Percentiles rank a stretch among this genome's conserved stretches.
These are phyloP conservation scores for Diaphora mendica DNA, from an alignment of 2,888 invertebrate genomes.

Conservation along the genomic window DNA sequence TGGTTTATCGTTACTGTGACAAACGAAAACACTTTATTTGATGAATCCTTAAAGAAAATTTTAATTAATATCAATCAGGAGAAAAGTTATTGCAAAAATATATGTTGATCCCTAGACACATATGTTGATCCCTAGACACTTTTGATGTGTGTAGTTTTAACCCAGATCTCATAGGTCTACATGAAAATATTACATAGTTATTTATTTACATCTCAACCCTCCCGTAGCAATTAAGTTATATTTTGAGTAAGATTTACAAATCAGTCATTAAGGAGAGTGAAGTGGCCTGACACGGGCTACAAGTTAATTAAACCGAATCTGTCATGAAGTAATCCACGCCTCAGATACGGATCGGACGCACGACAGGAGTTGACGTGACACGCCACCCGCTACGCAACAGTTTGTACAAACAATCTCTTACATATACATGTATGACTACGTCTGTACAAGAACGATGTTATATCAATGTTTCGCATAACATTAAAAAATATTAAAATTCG, in stretches of 20 bases:
- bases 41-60: no score
- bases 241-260: constrained; percentile 25
- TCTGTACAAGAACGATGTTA: neutral
- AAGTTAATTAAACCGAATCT: constrained; percentile 73
- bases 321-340: constrained; percentile 60
- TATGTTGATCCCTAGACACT: no score
- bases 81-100: no score
- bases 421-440: neutral
- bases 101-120: no score
- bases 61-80: no score
- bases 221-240: constrained; percentile 7
- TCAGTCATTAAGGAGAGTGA: constrained; percentile 17
- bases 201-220: neutral
- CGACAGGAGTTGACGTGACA: constrained; percentile 1
- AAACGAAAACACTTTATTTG: no score
- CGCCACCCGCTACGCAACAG: neutral
- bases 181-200: neutral
- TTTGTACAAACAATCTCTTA: neutral
- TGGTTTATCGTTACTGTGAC: no score
- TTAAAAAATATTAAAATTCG: neutral
- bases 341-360: constrained; percentile 21
- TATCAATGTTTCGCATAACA: neutral
- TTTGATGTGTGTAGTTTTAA: no score
- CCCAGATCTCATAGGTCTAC: neutral
- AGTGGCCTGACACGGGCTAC: constrained; percentile 52